These are phyloP conservation scores for Bujurquina vittata DNA, from an alignment of 2,113 vertebrate species.

Conservation along the genomic window DNA sequence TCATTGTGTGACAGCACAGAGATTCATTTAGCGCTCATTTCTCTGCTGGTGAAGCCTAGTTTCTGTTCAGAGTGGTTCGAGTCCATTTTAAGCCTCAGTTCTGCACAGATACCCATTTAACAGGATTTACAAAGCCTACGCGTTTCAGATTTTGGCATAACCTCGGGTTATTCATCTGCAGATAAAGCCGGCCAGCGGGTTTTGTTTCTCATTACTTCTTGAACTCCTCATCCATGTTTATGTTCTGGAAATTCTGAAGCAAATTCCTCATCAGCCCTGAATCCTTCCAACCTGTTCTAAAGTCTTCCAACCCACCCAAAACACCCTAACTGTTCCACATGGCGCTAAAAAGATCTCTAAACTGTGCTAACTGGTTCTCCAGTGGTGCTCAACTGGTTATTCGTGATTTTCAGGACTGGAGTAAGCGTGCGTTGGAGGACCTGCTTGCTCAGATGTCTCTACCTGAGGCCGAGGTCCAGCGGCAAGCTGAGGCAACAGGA, in stretches of 20 bases:
- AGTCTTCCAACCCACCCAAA: no score
- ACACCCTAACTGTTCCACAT: not conserved
- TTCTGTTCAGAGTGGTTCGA: no score
- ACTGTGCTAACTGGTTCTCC: not conserved
- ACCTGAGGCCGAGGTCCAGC: constrained; percentile 63
- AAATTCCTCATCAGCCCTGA: not conserved
- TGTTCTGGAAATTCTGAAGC: not conserved
- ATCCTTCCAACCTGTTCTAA: rapidly evolving
- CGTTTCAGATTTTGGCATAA: no score
- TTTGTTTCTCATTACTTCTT: not conserved
- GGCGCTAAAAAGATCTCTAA: not conserved
- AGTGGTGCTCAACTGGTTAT: not conserved
- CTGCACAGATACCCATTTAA: no score
- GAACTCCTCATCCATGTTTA: not conserved
- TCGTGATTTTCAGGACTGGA: constrained; percentile 72
- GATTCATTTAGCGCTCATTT: no score
- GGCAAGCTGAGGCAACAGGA: constrained; percentile 78
- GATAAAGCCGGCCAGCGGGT: not conserved
- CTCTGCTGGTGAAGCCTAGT: no score
- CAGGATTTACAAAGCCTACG: no score
- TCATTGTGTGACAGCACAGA: no score
- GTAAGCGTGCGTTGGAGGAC: constrained; percentile 74
- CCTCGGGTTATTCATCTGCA: not conserved
- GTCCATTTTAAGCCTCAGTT: no score
- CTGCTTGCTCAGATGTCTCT: constrained; percentile 76